Conservation (phyloP, 2,888 invertebrate species). For the Erebia epiphron region DNA sequence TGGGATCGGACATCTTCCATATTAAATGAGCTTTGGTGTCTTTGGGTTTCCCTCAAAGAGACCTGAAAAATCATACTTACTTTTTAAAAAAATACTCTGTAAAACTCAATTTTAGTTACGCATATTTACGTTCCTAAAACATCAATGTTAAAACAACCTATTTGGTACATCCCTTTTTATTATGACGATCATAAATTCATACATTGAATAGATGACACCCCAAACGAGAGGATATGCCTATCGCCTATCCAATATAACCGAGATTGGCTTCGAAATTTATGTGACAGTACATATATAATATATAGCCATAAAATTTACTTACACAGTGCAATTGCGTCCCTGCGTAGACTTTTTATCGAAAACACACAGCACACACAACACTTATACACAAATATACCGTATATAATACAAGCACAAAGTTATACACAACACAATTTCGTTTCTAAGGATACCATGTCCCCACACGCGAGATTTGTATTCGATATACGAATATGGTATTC, state of each 20-base stretch:
- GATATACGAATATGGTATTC: slow-evolving; percentile 31
- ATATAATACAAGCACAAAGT: slow-evolving; percentile 18
- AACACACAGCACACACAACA: slow-evolving; percentile 36
- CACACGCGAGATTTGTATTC: slow-evolving; percentile 39
- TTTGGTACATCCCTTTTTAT: not conserved
- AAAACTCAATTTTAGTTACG: not conserved
- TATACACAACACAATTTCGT: slow-evolving; percentile 31
- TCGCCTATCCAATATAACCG: slow-evolving; percentile 14
- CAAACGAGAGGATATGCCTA: not conserved
- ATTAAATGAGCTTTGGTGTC: too few relatives aligned
- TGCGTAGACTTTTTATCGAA: slow-evolving; percentile 15
- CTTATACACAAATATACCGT: slow-evolving; percentile 14
- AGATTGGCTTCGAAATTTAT: slow-evolving; percentile 27
- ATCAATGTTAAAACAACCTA: not conserved
- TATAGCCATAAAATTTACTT: slow-evolving; percentile 45
- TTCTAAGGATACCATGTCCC: slow-evolving; percentile 25
- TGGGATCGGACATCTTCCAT: too few relatives aligned
- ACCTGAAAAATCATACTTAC: not conserved
- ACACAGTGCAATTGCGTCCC: slow-evolving; percentile 50
- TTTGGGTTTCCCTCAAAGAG: too few relatives aligned
- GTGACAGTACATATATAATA: slow-evolving; percentile 20
- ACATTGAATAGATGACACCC: not conserved
- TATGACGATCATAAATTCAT: not conserved
- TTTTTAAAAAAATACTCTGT: not conserved
- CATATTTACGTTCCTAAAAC: not conserved